Conservation (phyloP, 2,113 vertebrate genomes). For the Lathamus discolor region DNA sequence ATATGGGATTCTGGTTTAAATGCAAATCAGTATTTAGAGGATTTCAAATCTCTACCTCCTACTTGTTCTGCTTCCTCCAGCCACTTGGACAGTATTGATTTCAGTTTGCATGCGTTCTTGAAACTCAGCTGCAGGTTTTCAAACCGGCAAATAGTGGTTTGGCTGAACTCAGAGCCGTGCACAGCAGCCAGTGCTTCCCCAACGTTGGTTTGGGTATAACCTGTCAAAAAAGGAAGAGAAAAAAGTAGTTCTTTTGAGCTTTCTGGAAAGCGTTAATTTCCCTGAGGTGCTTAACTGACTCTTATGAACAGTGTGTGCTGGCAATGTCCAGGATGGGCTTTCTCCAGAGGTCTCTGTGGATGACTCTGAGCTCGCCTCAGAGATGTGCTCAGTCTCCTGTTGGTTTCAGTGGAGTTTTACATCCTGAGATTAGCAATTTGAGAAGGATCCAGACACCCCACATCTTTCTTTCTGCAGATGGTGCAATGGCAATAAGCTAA, state of each 20-base stretch:
- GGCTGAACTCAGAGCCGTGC: conserved; percentile 97
- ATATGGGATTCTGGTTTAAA: neutral
- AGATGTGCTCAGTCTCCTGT: rapidly evolving
- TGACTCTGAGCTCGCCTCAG: neutral
- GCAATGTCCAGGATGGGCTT: neutral
- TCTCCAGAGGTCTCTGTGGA: neutral
- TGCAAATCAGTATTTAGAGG: neutral
- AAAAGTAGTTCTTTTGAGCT: neutral
- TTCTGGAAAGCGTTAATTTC: neutral
- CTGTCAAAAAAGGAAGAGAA: conserved; percentile 63
- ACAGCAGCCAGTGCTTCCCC: conserved; percentile 95
- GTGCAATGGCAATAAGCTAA: neutral
- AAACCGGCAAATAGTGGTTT: conserved; percentile 97
- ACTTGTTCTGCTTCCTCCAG: conserved; percentile 96
- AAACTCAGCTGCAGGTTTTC: conserved; percentile 98
- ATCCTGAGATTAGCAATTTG: neutral
- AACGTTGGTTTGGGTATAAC: conserved; percentile 98
- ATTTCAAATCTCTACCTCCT: conserved; percentile 80
- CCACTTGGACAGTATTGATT: conserved; percentile 96
- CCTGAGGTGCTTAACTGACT: neutral
- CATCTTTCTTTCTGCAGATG: neutral
- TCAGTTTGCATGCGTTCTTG: conserved; percentile 97
- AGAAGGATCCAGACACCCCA: neutral
- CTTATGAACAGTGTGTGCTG: rapidly evolving
- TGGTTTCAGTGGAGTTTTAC: neutral